Evolutionary conservation across 2,888 invertebrate species (phyloP).

Genomic region (Eretmocerus hayati): DNA sequence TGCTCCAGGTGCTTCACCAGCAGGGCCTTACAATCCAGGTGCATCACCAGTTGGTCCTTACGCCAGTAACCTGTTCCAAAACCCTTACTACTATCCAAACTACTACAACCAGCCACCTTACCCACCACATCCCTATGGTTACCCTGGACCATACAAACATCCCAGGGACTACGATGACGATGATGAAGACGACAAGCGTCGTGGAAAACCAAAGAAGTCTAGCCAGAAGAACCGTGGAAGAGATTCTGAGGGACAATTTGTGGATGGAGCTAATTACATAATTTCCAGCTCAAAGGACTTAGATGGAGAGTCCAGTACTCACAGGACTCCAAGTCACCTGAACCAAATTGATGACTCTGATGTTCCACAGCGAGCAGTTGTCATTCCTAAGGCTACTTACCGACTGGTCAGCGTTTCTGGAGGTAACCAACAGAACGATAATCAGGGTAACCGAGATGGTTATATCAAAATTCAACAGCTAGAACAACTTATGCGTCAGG

Average conservation of each 20-base stretch:
- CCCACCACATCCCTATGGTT: conserved; percentile 26
- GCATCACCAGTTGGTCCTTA: conserved; percentile 20
- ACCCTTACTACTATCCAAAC: conserved; percentile 32
- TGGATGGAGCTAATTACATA: conserved; percentile 38
- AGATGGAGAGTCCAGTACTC: conserved; percentile 34
- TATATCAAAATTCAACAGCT: conserved; percentile 35
- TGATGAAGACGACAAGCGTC: conserved; percentile 16
- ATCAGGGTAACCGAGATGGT: conserved; percentile 27
- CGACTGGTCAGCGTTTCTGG: conserved; percentile 34
- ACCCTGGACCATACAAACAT: conserved; percentile 20
- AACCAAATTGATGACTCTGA: conserved; percentile 33
- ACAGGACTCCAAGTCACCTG: conserved; percentile 29
- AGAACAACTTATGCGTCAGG: conserved; percentile 38
- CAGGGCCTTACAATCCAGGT: background rate
- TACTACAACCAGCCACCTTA: conserved; percentile 36
- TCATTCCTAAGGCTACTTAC: conserved; percentile 31
- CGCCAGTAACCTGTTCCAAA: conserved; percentile 36
- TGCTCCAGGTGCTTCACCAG: conserved; percentile 3
- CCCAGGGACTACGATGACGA: conserved; percentile 21
- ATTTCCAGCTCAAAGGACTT: conserved; percentile 34
- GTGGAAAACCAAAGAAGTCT: conserved; percentile 24
- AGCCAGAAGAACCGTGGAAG: conserved; percentile 25
- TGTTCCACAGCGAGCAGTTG: conserved; percentile 19
- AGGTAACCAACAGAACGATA: conserved; percentile 29
- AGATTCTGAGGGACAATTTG: conserved; percentile 29